These are phyloP conservation scores for Gonatopus flavifemur DNA, from an alignment of 1,140 invertebrate genomes.

Conservation along the genomic window DNA sequence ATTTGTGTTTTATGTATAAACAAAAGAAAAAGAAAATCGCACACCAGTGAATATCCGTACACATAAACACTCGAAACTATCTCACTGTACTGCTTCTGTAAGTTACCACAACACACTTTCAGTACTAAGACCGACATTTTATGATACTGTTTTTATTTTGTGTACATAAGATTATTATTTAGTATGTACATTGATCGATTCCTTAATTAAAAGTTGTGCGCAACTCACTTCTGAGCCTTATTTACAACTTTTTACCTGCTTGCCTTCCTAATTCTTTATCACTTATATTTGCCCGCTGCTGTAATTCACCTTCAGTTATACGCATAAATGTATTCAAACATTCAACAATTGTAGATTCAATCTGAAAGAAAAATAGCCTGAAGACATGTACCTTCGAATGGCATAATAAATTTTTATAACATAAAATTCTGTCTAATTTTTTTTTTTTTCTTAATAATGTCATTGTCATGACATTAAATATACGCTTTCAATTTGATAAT, in stretches of 20 bases:
- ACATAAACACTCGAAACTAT: constrained; percentile 21
- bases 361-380: no score
- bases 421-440: no score
- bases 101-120: constrained; percentile 31
- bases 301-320: no score
- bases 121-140: constrained; percentile 31
- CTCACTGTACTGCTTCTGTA: constrained; percentile 21
- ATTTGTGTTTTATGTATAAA: neutral
- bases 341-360: no score
- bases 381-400: no score
- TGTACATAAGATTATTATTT: constrained; percentile 55
- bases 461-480: no score
- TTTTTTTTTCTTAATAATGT: no score
- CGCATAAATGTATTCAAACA: no score
- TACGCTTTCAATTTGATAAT: no score
- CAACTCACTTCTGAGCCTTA: constrained; percentile 53
- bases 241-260: constrained; percentile 45
- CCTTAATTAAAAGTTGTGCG: constrained; percentile 53
- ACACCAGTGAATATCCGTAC: constrained; percentile 1
- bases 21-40: neutral
- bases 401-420: no score
- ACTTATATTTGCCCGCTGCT: no score
- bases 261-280: constrained; percentile 35
- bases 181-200: constrained; percentile 49
- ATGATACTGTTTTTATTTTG: constrained; percentile 42